Conservation (phyloP, 53 echinoderm and acorn worm genomes). For the Henricia sp. region DNA sequence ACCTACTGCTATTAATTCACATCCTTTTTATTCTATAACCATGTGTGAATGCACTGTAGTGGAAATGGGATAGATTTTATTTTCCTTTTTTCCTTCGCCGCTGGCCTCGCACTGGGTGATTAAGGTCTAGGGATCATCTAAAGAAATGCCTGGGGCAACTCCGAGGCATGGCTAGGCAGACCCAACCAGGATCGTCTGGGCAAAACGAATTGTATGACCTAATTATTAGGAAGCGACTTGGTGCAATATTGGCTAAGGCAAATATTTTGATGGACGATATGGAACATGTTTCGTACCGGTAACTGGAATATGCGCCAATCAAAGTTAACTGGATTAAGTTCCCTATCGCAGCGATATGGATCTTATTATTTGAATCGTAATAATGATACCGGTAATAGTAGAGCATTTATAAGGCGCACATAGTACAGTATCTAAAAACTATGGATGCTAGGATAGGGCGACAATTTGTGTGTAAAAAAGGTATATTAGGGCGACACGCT, state of each 20-base stretch:
- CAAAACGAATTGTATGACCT: slow-evolving; percentile 49
- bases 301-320: too few species aligned
- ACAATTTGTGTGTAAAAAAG: too few species aligned
- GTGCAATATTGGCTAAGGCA: slow-evolving; percentile 22
- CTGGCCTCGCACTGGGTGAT: slow-evolving; percentile 45
- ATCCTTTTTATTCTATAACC: not conserved
- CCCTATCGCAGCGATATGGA: too few species aligned
- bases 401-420: too few species aligned
- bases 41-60: slow-evolving; percentile 3
- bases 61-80: slow-evolving; percentile 29
- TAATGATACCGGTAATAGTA: too few species aligned
- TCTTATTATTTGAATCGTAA: too few species aligned
- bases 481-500: too few species aligned
- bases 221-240: slow-evolving; percentile 31
- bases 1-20: not conserved
- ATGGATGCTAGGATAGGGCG: too few species aligned
- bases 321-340: too few species aligned
- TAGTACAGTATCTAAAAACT: too few species aligned
- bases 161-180: slow-evolving; percentile 9
- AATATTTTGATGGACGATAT: slow-evolving; percentile 33
- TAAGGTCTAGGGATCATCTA: slow-evolving; percentile 1
- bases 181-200: slow-evolving; percentile 28
- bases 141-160: slow-evolving; percentile 41
- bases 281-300: not conserved
- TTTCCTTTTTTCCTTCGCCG: slow-evolving; percentile 28